Base-by-base conservation (phyloP, 2,113 vertebrate species). In the Oplegnathus fasciatus region DNA sequence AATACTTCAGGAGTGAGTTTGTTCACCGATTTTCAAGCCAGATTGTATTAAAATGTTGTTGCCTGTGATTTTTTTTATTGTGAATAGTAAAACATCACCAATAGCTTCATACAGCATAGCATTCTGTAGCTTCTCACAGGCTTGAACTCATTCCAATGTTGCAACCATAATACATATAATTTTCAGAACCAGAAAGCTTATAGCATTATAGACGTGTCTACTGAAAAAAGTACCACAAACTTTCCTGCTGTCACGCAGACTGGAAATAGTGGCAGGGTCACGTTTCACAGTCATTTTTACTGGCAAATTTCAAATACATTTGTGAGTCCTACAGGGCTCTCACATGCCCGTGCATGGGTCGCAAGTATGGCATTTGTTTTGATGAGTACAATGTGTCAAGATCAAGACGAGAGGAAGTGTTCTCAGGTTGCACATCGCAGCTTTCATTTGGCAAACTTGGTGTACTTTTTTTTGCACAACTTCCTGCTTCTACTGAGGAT, bases 191-290 rank as follows among this genome's bases (percentile, higher is more conserved):
- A 20, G 17, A 42, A 50, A 52, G 8, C 20, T 55, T 48, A 1
- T 24, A 71, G 13, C 11, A 18, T 11, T 78, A 11, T 58, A 65
- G 55, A 30, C 6, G 5, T 60, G 15, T 22, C 10, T 62, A 9
- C 40, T 17, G 22, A 4, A 40, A 40, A 40, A 6, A 24, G 32
- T 22, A 18, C 32, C 61, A 22, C 11, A 37, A 6, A 55, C 14
- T 4, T 34, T n/a, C 7, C 50, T 75, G 18, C 34, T 60, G 9
- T 78, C 50, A 30, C 30, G 54, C 17, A 60, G 50, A 75, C 5
- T 50, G 54, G 46, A 62, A 75, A 85, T 20, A 82, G 18, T 65
- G 67, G 14, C 57, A 37, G 9, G 10, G 13, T 52, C 42, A 52
- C 9, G 7, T 61, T 69, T 62, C 46, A 62, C 15, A 62, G 18